Conservation (phyloP, 2,113 vertebrate genomes). For the Xenopus tropicalis region DNA sequence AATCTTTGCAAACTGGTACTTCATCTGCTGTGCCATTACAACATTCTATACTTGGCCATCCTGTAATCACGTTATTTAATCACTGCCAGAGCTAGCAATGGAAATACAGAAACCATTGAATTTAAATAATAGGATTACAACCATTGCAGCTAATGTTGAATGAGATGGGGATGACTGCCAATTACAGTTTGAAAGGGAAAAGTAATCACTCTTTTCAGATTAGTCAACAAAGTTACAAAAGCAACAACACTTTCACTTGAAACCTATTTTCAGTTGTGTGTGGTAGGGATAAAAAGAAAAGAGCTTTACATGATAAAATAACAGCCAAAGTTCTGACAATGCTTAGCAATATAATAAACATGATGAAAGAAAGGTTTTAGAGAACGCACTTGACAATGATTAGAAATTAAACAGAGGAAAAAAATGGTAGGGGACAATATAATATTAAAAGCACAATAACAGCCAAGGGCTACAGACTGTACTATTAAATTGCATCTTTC, state of each 20-base stretch:
- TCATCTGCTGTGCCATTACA: slow-evolving; percentile 23
- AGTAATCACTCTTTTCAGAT: slow-evolving; percentile 31
- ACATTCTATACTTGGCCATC: slow-evolving; percentile 16
- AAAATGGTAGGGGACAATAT: neutral
- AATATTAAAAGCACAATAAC: neutral
- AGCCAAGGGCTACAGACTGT: neutral
- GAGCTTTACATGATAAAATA: slow-evolving; percentile 10
- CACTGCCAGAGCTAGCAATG: slow-evolving; percentile 31
- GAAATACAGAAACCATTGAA: slow-evolving; percentile 38
- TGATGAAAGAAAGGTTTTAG: neutral
- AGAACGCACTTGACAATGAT: neutral
- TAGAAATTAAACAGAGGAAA: neutral
- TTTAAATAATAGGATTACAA: slow-evolving; percentile 39
- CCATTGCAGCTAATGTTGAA: slow-evolving; percentile 14
- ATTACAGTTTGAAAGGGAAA: slow-evolving; percentile 30
- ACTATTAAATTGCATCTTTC: no score
- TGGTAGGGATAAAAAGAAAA: slow-evolving; percentile 5
- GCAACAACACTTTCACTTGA: slow-evolving; percentile 24
- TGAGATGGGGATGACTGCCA: slow-evolving; percentile 28
- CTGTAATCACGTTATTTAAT: slow-evolving; percentile 30
- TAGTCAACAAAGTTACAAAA: slow-evolving; percentile 35
- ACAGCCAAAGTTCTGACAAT: neutral
- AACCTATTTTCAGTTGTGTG: slow-evolving; percentile 2
- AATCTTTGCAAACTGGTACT: slow-evolving; percentile 7
- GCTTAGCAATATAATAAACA: neutral